These are phyloP conservation scores for Luidia sarsii DNA, from an alignment of 53 echinoderm and acorn worm species.

Conservation along the genomic window DNA sequence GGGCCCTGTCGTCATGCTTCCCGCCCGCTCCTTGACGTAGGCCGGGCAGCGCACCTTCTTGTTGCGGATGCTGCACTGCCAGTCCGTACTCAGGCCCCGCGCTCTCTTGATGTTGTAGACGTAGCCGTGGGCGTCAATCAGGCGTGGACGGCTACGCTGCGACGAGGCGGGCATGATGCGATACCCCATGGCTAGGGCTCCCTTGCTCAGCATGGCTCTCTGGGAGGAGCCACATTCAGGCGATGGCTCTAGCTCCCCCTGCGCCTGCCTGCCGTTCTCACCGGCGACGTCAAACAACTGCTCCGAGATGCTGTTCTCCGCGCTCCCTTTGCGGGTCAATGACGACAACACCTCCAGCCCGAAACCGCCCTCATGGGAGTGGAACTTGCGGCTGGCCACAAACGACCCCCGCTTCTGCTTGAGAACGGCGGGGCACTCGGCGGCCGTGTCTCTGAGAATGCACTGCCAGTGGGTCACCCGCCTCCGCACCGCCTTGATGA, in stretches of 20 bases:
- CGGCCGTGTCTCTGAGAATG: not conserved
- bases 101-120: constrained; percentile 25
- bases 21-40: constrained; percentile 8
- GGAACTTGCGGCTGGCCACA: not conserved
- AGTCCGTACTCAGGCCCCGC: not conserved
- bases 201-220: not conserved
- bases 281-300: too few species aligned
- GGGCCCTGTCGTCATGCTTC: constrained; percentile 6
- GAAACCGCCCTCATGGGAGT: constrained; percentile 19
- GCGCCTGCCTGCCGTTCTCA: too few species aligned
- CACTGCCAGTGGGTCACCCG: constrained; percentile 15
- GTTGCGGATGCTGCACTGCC: constrained; percentile 46
- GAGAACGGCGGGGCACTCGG: constrained; percentile 10
- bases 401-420: constrained; percentile 17
- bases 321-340: too few species aligned
- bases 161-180: constrained; percentile 13
- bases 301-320: too few species aligned
- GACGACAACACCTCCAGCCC: too few species aligned
- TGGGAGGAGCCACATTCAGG: too few species aligned
- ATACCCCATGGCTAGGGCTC: not conserved
- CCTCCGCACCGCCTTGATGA: not conserved
- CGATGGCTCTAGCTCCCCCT: too few species aligned
- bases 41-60: constrained; percentile 20
- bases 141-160: constrained; percentile 24
- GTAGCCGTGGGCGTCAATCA: constrained; percentile 26